Evolutionary conservation across 2,888 invertebrate genomes (phyloP), one percentile per base, ranked within the genome.

Genomic region (Villa cingulata): DNA sequence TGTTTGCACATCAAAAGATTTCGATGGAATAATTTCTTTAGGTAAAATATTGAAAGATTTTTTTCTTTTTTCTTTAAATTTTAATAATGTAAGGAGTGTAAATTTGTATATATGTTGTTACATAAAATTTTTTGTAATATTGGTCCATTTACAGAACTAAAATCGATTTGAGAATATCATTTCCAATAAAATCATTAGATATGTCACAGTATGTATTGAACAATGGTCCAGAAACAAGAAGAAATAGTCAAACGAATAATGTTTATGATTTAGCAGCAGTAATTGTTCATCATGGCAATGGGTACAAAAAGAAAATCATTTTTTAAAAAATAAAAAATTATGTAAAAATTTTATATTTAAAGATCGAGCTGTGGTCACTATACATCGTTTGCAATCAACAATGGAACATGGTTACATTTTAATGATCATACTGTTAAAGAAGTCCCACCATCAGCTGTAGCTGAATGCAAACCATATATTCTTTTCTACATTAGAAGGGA

Each of bases 291-390:
- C 85, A 86, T 62, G 86, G 86, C 56, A 78, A 83, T 36, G 85
- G 84, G 83, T 84, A 63, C 62, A 48, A 36, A 47, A n/a, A n/a
- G n/a, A 15, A 12, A 4, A 12, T 29, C 37, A 32, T 20, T 4
- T 34, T 18, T 17, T 41, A 45, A 41, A 16, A 23, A 23, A 23
- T 23, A 7, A 23, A 7, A 23, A 23, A 23, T 23, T 23, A 20
- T 34, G 23, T 15, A 4, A 10, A 42, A 46, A 27, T 32, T 16
- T 37, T 3, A 47, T n/a, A 53, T 45, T 49, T 71, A 19, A 70
- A 86, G 86, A 19, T 83, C 84, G 45, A 85, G 83, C 1, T 86
- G 84, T 34, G 88, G 88, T 34, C 87, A 88, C 68, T 88, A 88
- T 72, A 86, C 87, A 48, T 81, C 87, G 52, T 87, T 84, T 69